Evolutionary conservation across 35 echinoderm and acorn worm species (phyloP), one percentile per base, ranked within the genome.

Genomic region (Lytechinus variegatus): DNA sequence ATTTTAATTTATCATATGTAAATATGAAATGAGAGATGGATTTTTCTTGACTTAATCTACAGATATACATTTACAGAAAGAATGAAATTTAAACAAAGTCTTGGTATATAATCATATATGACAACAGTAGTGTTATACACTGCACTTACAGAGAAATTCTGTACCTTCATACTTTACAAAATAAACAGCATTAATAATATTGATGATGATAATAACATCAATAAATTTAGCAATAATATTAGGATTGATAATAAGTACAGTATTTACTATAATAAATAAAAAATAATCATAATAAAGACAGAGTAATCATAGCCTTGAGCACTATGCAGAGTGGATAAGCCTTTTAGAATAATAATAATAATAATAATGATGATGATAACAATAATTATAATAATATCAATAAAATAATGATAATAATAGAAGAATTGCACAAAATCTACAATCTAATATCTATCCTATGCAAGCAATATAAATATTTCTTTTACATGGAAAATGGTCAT

Each of bases 11-110:
- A 79, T 79, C 24, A 79, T 79, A 79, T 16, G 66, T 79, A n/a
- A 79, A 79, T 79, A 79, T 79, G 66, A 79, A 79, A 79, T 79
- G 66, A 79, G 66, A 79, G 66, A 79, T 79, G 66, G n/a, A 79
- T 24, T 44, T 79, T 79, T 79, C 66, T 79, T 79, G 16, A 79
- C 66, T 24, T 79, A 79, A 16, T 79, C 66, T 79, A 79, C 66
- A 79, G 66, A 79, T 79, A 79, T 79, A 79, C 66, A 79, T 79
- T 16, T 21, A 79, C 66, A 79, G 19, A 79, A 79, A 79, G 1
- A 79, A 79, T 79, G 19, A 24, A 79, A n/a, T 79, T 79, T n/a
- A 79, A 79, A 79, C 66, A 79, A 79, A 79, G 19, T 79, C 19
- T 79, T n/a, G 66, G 66, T 79, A 10, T 60, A 60, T 60, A 60